These are phyloP conservation scores for Ochropleura leucogaster DNA, from an alignment of 2,888 invertebrate species.

Conservation along the genomic window DNA sequence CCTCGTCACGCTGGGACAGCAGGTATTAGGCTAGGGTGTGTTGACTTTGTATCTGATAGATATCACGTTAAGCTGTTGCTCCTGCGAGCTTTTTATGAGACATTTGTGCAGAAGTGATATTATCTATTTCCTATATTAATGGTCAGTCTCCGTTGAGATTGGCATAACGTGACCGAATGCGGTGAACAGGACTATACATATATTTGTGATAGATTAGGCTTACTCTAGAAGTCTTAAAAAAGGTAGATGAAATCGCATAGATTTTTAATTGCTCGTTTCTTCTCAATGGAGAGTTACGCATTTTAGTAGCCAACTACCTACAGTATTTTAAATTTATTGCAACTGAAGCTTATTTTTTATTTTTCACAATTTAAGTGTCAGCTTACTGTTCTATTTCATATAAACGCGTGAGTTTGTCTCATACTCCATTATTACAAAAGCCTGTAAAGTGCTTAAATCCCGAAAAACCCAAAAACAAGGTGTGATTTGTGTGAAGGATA, in stretches of 20 bases:
- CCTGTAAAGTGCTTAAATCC: not conserved
- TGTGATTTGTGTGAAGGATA: constrained; percentile 8
- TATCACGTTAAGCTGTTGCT: not conserved
- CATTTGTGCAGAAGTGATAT: not conserved
- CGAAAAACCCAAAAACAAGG: not conserved
- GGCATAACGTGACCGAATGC: not conserved
- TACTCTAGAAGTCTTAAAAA: not conserved
- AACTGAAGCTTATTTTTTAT: not conserved
- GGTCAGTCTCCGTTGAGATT: not conserved
- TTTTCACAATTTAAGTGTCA: not conserved
- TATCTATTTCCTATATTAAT: not conserved
- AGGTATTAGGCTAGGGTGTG: constrained; percentile 74
- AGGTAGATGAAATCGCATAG: not conserved
- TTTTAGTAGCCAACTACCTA: not conserved
- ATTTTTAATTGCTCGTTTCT: not conserved
- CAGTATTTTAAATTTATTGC: not conserved
- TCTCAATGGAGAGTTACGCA: not conserved
- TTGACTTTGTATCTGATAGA: not conserved
- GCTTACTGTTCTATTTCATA: not conserved
- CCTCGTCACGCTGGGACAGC: constrained; percentile 83
- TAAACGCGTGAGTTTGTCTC: not conserved
- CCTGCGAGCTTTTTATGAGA: not conserved
- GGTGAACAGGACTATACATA: not conserved
- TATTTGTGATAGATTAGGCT: not conserved
- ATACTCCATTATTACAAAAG: not conserved